Evolutionary conservation across 2,113 vertebrate species (phyloP), one percentile per base, ranked within the genome.

Genomic region (Silurus glanis): DNA sequence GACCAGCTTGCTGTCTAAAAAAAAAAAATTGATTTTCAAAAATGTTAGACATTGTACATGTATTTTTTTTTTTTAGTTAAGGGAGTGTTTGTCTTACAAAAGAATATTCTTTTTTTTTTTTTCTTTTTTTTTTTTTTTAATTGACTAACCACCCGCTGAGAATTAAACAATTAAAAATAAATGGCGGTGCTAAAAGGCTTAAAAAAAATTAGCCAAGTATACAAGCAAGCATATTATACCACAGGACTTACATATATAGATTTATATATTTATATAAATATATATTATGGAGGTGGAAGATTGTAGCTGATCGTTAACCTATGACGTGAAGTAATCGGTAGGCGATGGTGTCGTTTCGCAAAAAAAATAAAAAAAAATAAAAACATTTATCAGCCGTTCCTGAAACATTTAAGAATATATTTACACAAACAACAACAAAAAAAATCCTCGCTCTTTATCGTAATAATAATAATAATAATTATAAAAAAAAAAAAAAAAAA

Each of bases 361-460:
- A 56, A 56, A 56, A 56, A 56, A 56, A 56, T 9, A 3, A 56
- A 56, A 56, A 56, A 56, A 74, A 55, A 87, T 90, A 90, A 87
- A 90, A 37, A 37, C n/a, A 37, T 37, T 37, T 2, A 90, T 91
- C 92, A 95, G 95, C 94, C 92, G 86, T 91, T 95, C 95, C 94
- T 94, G 95, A 96, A 95, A 95, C 84, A 94, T 93, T 94, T 90
- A 93, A 89, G 93, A 93, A 93, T 92, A 93, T 97, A 97, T 97
- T 97, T 97, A 98, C 97, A 99, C 95, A 95, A 94, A 95, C 91
- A 94, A 49, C 37, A 28, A 13, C 13, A 69, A 69, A 45, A 95
- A 94, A 95, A 93, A 88, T 96, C 92, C 95, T 96, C 96, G 95
- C 94, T 95, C 96, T 96, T 94, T 94, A 94, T 94, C 94, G 96